These are phyloP conservation scores for Paracanthobrama guichenoti DNA, from an alignment of 2,113 vertebrate species.

Conservation along the genomic window DNA sequence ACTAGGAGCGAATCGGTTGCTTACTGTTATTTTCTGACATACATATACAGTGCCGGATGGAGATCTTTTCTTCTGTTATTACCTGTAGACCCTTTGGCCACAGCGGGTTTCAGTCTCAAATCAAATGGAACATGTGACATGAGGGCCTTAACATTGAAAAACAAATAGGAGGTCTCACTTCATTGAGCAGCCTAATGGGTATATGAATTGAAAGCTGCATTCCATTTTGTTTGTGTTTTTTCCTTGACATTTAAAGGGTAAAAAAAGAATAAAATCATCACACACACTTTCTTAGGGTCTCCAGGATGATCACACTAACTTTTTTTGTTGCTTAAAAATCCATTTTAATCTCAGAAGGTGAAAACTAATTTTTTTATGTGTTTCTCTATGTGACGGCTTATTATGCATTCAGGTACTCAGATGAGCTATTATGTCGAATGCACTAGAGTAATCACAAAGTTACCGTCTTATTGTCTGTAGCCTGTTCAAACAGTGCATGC, in stretches of 20 bases:
- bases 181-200: slow-evolving; percentile 66
- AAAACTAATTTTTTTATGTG: background rate
- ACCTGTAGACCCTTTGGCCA: background rate
- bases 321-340: background rate
- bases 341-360: slow-evolving; percentile 1
- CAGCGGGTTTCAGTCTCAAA: slow-evolving; percentile 28
- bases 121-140: slow-evolving; percentile 52
- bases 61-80: background rate
- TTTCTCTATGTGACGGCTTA: slow-evolving; percentile 43
- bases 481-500: background rate
- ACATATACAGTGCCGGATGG: background rate
- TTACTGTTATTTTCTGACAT: background rate
- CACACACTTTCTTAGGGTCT: slow-evolving; percentile 35
- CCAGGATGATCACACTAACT: slow-evolving; percentile 11
- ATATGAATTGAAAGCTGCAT: slow-evolving; percentile 57
- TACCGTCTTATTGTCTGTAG: background rate
- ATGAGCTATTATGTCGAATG: slow-evolving; percentile 18
- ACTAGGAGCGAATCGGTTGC: background rate
- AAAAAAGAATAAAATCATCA: background rate
- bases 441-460: slow-evolving; percentile 1
- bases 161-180: slow-evolving; percentile 64
- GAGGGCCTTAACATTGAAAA: slow-evolving; percentile 41
- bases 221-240: slow-evolving; percentile 63
- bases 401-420: slow-evolving; percentile 39
- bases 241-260: slow-evolving; percentile 70